Base-by-base conservation (phyloP, 2,888 invertebrate genomes). In the Congeria kusceri region DNA sequence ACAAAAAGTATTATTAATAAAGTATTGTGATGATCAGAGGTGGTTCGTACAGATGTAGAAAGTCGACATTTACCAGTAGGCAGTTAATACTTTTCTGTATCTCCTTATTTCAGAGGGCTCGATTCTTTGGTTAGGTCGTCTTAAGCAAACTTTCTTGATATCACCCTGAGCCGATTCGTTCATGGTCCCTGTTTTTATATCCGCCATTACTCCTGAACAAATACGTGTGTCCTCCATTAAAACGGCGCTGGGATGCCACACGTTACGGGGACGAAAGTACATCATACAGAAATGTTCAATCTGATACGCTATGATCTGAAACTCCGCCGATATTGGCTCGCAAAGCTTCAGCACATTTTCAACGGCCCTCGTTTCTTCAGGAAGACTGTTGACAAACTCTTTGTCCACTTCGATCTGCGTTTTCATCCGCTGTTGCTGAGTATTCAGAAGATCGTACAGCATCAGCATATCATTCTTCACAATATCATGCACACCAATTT, bases 401-500 rank as follows among this genome's bases (percentile, higher is more conserved):
- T 80, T 23, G 44, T 83, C 82, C 28, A 68, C 72, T 0, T 80
- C 65, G 20, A 86, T 81, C 13, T 76, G 65, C 4, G 67, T 57
- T 53, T 80, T 72, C 29, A 86, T 73, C 32, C 69, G 66, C 27
- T 65, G 28, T 46, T 74, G 63, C 65, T 84, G 80, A 11, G 68
- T 62, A 39, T 73, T 57, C n/a, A 86, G 67, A 39, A 77, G 84
- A 3, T 66, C 25, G 63, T 75, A 79, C 49, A 86, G 59, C 13
- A 73, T 71, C 57, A 72, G 63, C 23, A 86, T 72, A 39, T 84
- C 80, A 29, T 74, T 68, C 32, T 69, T 75, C 23, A 86, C 76
- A 15, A 84, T 68, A 25, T 67, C 62, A n/a, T 69, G 64, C 28
- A 86, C 67, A 28, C 78, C 71, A 11, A 75, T 49, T 27, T 74